Conservation (phyloP, 2,113 vertebrate species). For the Gobio gobio region DNA sequence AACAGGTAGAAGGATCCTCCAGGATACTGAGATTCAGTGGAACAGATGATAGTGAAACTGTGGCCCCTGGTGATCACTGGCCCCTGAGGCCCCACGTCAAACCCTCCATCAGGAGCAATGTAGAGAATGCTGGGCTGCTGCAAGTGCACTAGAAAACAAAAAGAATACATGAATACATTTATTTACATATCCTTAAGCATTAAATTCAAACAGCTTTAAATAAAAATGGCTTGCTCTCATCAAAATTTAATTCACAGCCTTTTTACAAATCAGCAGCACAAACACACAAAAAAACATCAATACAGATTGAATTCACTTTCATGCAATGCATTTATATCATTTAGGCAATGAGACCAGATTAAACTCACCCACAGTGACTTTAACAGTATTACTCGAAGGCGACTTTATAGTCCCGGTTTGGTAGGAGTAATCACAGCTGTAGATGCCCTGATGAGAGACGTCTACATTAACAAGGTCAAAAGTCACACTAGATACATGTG, state of each 20-base stretch:
- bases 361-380: slow-evolving; percentile 45
- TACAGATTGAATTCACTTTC: not conserved
- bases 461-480: slow-evolving; percentile 24
- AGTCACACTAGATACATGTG: not conserved
- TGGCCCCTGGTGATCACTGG: slow-evolving; percentile 42
- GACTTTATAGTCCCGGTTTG: not conserved
- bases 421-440: slow-evolving; percentile 53
- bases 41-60: slow-evolving; percentile 55
- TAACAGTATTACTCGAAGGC: slow-evolving; percentile 19
- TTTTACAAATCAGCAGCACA: not conserved
- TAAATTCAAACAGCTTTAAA: not conserved
- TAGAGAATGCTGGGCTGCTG: slow-evolving; percentile 41
- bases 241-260: too few relatives aligned
- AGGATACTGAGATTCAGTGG: slow-evolving; percentile 46
- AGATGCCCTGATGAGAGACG: slow-evolving; percentile 36
- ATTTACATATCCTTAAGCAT: not conserved
- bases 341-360: not conserved
- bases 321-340: not conserved
- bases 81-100: not conserved
- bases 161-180: not conserved
- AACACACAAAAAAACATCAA: not conserved
- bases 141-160: slow-evolving; percentile 35
- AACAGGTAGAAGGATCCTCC: slow-evolving; percentile 53
- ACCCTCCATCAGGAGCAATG: not conserved
- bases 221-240: not conserved